These are phyloP conservation scores for Ephestia elutella DNA, from an alignment of 1,140 invertebrate species.

Conservation along the genomic window DNA sequence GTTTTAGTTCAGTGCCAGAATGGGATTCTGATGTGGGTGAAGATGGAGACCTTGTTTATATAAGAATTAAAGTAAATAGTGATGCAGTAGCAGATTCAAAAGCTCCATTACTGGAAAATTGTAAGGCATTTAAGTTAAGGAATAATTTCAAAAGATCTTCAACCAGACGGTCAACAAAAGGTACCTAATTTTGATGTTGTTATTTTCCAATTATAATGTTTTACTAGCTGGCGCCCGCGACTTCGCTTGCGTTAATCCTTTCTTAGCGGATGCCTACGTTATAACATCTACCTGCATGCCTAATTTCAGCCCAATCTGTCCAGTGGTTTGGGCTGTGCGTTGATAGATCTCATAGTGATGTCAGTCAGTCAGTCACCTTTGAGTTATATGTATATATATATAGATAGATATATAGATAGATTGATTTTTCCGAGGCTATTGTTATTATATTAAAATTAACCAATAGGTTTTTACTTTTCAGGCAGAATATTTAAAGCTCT, in stretches of 20 bases:
- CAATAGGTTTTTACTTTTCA: constrained; percentile 23
- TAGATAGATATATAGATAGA: not conserved
- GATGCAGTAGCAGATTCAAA: constrained; percentile 29
- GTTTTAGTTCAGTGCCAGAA: constrained; percentile 76
- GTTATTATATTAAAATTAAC: not conserved
- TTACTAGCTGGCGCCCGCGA: too few species aligned
- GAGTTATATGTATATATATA: too few species aligned
- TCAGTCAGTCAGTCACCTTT: too few species aligned
- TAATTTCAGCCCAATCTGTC: too few species aligned
- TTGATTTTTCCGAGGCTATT: too few species aligned
- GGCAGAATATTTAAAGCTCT: constrained; percentile 63
- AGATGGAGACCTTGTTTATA: constrained; percentile 76
- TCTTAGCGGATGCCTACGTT: too few species aligned
- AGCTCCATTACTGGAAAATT: constrained; percentile 55
- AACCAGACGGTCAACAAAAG: constrained; percentile 58
- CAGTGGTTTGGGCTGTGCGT: too few species aligned
- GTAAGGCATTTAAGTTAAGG: constrained; percentile 60
- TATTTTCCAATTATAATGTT: not conserved
- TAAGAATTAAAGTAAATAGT: constrained; percentile 50
- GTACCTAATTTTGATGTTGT: constrained; percentile 27
- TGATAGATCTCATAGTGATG: too few species aligned
- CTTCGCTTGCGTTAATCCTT: too few species aligned
- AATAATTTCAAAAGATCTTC: constrained; percentile 64
- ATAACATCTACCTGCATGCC: too few species aligned
- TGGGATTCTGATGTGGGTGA: constrained; percentile 77